Evolutionary conservation across 2,888 invertebrate species (phyloP).

Genomic region (Drosophila niveifrons): DNA sequence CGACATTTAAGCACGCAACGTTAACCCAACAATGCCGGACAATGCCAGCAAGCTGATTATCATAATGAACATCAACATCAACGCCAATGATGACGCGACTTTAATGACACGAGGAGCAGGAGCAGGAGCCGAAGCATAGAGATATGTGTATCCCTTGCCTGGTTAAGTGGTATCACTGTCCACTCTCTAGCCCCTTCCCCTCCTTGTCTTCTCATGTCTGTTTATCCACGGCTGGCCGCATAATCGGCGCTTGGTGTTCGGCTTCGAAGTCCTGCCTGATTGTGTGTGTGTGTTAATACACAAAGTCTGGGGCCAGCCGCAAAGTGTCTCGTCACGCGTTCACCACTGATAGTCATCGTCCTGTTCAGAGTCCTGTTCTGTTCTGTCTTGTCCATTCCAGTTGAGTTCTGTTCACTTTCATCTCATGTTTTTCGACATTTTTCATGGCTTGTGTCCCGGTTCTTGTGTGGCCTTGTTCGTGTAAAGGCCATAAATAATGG

Average conservation of each 20-base stretch:
- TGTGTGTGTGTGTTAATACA: slow-evolving; percentile 61
- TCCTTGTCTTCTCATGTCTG: slow-evolving; percentile 9
- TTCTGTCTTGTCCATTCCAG: slow-evolving; percentile 17
- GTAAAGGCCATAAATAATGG: slow-evolving; percentile 75
- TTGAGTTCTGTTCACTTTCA: slow-evolving; percentile 28
- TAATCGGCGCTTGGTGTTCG: slow-evolving; percentile 58
- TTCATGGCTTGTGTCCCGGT: slow-evolving; percentile 35
- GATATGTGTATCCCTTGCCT: slow-evolving; percentile 1
- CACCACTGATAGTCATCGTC: slow-evolving; percentile 44
- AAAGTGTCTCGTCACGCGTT: slow-evolving; percentile 56
- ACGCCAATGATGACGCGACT: slow-evolving; percentile 57
- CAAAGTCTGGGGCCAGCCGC: slow-evolving; percentile 21
- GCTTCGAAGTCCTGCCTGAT: slow-evolving; percentile 30
- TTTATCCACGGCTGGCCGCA: slow-evolving; percentile 46
- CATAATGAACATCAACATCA: slow-evolving; percentile 73
- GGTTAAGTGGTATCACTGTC: slow-evolving; percentile 2
- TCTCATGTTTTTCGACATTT: slow-evolving; percentile 40
- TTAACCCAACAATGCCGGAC: slow-evolving; percentile 63
- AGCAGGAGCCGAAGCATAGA: background rate
- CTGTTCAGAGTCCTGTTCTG: slow-evolving; percentile 15
- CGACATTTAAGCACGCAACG: slow-evolving; percentile 77
- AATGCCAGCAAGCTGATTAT: slow-evolving; percentile 62
- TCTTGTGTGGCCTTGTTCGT: slow-evolving; percentile 63
- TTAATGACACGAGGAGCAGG: slow-evolving; percentile 48
- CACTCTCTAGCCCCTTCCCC: background rate